Percentiles rank a stretch among this genome's conserved stretches.
Evolutionary conservation across 64 coral and sea anemone species (phyloP).

Genomic region (Dendrophyllia cribrosa): DNA sequence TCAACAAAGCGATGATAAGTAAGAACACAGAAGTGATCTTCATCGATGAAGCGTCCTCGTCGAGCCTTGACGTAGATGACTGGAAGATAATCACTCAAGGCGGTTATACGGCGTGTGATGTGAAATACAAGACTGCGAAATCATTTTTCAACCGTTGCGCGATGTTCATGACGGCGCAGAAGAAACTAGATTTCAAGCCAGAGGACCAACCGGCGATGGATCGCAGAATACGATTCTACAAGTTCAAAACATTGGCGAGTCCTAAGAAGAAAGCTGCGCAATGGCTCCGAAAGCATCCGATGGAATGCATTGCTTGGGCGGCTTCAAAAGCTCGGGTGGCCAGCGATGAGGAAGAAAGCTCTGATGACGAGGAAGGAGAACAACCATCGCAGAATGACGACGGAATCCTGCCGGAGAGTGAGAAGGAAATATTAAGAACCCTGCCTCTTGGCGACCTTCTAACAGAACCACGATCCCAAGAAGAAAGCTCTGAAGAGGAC

Average conservation of each 20-base stretch:
- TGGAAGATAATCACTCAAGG: no score
- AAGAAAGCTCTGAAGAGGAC: no score
- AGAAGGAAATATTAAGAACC: background rate
- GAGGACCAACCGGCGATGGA: slow-evolving; percentile 43
- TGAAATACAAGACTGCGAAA: no score
- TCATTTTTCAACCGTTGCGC: slow-evolving; percentile 36
- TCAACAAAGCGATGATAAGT: no score
- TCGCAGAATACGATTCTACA: background rate
- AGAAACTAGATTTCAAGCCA: slow-evolving; percentile 10
- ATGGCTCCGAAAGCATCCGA: slow-evolving; percentile 36
- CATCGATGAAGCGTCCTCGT: background rate
- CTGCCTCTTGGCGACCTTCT: background rate
- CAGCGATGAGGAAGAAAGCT: background rate
- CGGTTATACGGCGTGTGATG: no score
- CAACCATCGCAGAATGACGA: background rate
- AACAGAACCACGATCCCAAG: no score
- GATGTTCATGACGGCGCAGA: slow-evolving; percentile 34
- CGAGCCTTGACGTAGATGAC: background rate
- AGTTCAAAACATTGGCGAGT: slow-evolving; percentile 29
- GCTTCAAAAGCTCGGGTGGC: no score
- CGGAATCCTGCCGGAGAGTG: background rate
- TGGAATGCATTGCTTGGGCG: slow-evolving; percentile 57
- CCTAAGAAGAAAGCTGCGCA: slow-evolving; percentile 32
- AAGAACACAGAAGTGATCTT: background rate
- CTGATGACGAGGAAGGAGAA: background rate